Base-by-base conservation (phyloP, 2,888 invertebrate genomes). In the Caenorhabditis becei region DNA sequence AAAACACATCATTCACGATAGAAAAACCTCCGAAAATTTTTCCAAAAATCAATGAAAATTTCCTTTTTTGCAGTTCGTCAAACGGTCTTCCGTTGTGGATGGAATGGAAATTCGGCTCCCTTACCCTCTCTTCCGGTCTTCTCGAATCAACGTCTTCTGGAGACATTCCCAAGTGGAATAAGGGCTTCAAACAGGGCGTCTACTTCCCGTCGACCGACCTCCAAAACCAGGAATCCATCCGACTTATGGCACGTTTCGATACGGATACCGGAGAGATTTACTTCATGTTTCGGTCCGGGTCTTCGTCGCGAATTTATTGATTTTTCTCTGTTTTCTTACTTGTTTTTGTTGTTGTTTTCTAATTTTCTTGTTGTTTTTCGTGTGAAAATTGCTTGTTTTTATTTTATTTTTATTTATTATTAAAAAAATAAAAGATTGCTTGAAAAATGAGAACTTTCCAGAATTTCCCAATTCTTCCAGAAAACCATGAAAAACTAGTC, bases 81-180 rank as follows among this genome's bases (percentile, higher is more conserved):
- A 89, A 89, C 54, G 89, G 83, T n/a, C 56, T 89, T 11, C 83
- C 86, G 8, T 47, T 89, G 16, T 89, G 89, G 89, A 83, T 87
- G 71, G 88, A 88, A 28, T 88, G 83, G 85, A 24, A 83, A 16
- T 84, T 85, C 20, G 85, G 79, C 18, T 74, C 75, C 4, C 1
- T 74, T 3, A 78, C 41, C 4, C 10, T 81, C 8, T 77, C 84
- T 1, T 85, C 84, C 4, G 87, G 87, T n/a, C 78, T 83, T 24
- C 18, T 71, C 23, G 44, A 28, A 26, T 37, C 58, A 20, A 24
- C 51, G 41, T 63, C 61, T 23, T 37, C 56, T 26, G 80, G 78
- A 37, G 63, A 71, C n/a, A 35, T 37, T 4, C 84, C 86, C 24
- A 24, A 78, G n/a, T 88, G 88, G 88, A 75, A 85, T 18, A 74